These are phyloP conservation scores for Pseudomyrmex gracilis DNA, from an alignment of 1,140 invertebrate species.

Conservation along the genomic window DNA sequence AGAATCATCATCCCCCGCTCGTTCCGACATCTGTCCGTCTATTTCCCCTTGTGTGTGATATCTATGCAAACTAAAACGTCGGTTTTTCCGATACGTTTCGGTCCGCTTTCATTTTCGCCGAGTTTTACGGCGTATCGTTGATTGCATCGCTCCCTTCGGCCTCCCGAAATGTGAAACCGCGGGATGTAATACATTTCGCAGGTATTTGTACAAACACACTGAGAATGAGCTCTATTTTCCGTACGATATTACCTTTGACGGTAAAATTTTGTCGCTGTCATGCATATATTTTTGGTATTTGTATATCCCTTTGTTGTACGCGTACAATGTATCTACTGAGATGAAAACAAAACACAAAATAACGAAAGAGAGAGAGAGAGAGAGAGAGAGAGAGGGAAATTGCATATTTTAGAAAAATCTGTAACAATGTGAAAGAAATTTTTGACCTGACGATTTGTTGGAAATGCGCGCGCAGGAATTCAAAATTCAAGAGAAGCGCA, in stretches of 20 bases:
- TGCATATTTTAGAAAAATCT: neutral
- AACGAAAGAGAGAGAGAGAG: neutral
- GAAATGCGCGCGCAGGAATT: constrained; percentile 1
- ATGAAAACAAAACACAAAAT: neutral
- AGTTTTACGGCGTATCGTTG: constrained; percentile 36
- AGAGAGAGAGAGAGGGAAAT: neutral
- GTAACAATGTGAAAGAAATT: neutral
- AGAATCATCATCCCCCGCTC: neutral
- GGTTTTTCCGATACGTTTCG: constrained; percentile 46
- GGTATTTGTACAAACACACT: constrained; percentile 18
- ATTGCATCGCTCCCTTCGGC: constrained; percentile 51
- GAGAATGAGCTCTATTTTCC: constrained; percentile 13
- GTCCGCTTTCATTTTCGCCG: constrained; percentile 37
- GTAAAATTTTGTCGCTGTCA: neutral
- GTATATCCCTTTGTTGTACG: neutral
- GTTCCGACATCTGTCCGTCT: neutral
- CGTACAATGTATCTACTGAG: neutral
- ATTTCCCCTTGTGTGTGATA: constrained; percentile 19
- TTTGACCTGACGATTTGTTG: neutral
- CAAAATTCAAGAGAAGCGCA: constrained; percentile 4
- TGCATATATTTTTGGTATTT: neutral
- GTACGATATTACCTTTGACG: neutral
- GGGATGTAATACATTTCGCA: constrained; percentile 7
- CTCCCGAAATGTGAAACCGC: constrained; percentile 31
- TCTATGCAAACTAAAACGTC: constrained; percentile 47